Conservation (phyloP, 2,888 invertebrate genomes). For the Synanthedon myopaeformis region DNA sequence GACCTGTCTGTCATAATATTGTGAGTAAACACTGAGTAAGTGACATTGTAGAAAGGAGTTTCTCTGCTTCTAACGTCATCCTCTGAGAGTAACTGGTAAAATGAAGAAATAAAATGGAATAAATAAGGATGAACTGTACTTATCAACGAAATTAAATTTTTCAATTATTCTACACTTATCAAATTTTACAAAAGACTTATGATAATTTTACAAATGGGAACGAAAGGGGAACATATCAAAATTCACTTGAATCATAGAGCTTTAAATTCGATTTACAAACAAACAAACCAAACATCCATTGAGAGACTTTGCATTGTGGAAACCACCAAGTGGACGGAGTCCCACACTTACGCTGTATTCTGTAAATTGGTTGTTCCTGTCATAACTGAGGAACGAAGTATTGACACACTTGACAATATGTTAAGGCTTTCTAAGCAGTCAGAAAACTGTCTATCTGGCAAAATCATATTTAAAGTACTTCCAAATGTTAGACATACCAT, state of each 20-base stretch:
- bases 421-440: no score
- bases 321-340: no score
- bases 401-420: neutral
- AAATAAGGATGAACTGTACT: neutral
- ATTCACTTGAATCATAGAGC: no score
- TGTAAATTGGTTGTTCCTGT: no score
- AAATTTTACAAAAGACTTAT: neutral
- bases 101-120: no score
- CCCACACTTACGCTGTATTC: no score
- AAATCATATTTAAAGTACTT: neutral
- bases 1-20: constrained; percentile 57
- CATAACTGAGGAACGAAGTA: neutral
- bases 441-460: neutral
- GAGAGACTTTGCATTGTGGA: no score
- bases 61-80: constrained; percentile 15
- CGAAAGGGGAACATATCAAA: no score
- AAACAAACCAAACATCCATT: no score
- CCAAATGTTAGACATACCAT: constrained; percentile 28
- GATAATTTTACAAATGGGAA: no score
- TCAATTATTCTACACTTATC: neutral
- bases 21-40: constrained; percentile 56
- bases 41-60: constrained; percentile 33
- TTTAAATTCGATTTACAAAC: no score
- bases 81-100: constrained; percentile 40
- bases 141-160: neutral